Percentiles rank a stretch among this genome's conserved stretches.
Evolutionary conservation across 2,797 vertebrate species (phyloP).

Genomic region (Phoebastria nigripes): DNA sequence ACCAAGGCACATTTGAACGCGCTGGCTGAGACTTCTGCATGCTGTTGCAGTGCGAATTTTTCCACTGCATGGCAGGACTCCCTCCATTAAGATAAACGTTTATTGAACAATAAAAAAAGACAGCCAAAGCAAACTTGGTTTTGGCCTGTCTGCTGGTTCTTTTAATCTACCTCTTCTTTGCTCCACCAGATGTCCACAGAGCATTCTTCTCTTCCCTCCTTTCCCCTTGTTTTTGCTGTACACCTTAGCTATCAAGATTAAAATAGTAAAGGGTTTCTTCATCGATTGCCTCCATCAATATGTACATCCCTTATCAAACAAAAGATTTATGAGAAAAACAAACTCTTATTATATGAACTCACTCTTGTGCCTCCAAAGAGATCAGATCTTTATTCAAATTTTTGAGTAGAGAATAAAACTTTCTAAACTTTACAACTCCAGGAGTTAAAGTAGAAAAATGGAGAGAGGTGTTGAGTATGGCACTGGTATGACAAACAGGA

Average conservation of each 20-base stretch:
- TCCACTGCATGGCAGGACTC: not conserved
- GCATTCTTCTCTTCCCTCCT: not conserved
- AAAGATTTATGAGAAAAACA: not conserved
- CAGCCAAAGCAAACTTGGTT: not conserved
- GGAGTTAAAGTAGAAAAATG: not conserved
- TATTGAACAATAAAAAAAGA: not conserved
- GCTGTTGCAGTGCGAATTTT: not conserved
- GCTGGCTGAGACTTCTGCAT: not conserved
- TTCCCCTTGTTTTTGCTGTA: not conserved
- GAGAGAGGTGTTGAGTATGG: not conserved
- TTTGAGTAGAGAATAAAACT: not conserved
- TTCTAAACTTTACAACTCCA: not conserved
- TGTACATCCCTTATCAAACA: not conserved
- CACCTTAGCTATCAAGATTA: not conserved
- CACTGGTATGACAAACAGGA: not conserved
- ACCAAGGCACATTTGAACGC: not conserved
- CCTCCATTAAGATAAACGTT: not conserved
- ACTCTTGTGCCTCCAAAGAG: not conserved
- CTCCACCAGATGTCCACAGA: not conserved
- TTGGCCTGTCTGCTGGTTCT: not conserved
- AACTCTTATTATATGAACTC: not conserved
- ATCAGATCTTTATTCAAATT: not conserved
- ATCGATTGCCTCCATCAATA: not conserved
- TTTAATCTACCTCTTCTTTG: not conserved
- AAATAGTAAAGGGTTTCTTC: not conserved